Evolutionary conservation across 53 echinoderm and acorn worm genomes (phyloP).

Genomic region (Apostichopus leukothele): DNA sequence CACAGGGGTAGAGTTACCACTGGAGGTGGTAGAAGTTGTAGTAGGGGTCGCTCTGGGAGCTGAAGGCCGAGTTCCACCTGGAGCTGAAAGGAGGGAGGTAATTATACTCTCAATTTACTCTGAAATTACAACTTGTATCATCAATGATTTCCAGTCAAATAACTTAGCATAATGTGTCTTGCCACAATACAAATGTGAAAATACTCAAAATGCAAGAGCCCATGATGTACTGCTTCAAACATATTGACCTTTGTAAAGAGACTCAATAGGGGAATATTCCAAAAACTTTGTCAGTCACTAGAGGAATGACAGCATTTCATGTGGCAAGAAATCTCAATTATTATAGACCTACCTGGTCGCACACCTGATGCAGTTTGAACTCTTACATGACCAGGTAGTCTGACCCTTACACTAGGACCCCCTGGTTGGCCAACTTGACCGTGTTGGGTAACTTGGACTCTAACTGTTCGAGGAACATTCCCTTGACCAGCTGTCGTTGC

Average conservation of each 20-base stretch:
- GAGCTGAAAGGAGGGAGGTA: not conserved
- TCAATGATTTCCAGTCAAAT: too few species aligned
- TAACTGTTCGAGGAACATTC: constrained; percentile 18
- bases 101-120: not conserved
- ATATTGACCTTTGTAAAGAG: too few species aligned
- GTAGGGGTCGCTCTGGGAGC: not conserved
- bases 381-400: constrained; percentile 21
- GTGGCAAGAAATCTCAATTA: not conserved
- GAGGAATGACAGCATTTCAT: too few species aligned
- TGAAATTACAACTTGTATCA: not conserved
- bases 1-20: not conserved
- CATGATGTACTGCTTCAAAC: not conserved
- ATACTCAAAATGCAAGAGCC: not conserved
- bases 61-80: constrained; percentile 1
- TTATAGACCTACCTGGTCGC: constrained; percentile 19
- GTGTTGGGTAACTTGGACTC: constrained; percentile 24
- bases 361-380: constrained; percentile 10
- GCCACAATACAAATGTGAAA: not conserved
- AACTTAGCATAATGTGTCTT: not conserved
- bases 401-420: constrained; percentile 18
- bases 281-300: too few species aligned
- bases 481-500: not conserved
- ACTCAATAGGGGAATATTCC: too few species aligned
- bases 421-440: constrained; percentile 24
- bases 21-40: constrained; percentile 1